phyloP scores from a whole-genome alignment of 1,140 invertebrate genomes.

The Zelostemma sp. region DNA sequence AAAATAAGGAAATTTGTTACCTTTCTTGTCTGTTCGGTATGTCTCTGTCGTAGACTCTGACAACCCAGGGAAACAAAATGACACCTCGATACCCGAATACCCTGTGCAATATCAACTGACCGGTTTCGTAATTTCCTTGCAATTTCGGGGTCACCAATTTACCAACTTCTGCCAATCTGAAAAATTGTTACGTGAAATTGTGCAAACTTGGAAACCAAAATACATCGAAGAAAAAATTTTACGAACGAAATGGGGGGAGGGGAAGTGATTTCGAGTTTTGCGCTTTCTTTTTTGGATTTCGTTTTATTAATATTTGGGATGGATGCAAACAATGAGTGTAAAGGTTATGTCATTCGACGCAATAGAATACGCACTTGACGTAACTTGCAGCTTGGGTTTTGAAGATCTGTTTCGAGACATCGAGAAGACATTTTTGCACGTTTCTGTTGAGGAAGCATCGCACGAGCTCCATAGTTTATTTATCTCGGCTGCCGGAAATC shows the following conservation, averaged over 20 bases:
- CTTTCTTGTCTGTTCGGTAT: constrained; percentile 72
- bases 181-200: constrained; percentile 11
- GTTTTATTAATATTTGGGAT: too few species aligned
- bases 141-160: constrained; percentile 85
- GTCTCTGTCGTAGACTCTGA: constrained; percentile 94
- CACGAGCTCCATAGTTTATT: constrained; percentile 55
- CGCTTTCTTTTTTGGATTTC: too few species aligned
- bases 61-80: constrained; percentile 95
- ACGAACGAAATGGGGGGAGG: too few species aligned
- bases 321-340: background rate
- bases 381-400: constrained; percentile 51
- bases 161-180: constrained; percentile 84
- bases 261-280: too few species aligned
- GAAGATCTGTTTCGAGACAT: constrained; percentile 47
- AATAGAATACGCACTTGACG: constrained; percentile 54
- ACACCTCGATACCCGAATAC: constrained; percentile 97
- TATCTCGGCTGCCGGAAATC: background rate
- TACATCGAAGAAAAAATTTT: constrained; percentile 1
- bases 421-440: constrained; percentile 48
- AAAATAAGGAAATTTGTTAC: constrained; percentile 40
- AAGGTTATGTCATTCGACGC: constrained; percentile 34
- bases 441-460: constrained; percentile 45
- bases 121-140: constrained; percentile 93
- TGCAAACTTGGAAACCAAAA: background rate
- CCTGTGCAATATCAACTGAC: constrained; percentile 94